Evolutionary conservation across 2,888 invertebrate genomes (phyloP).

Genomic region (Cephus spinipes): DNA sequence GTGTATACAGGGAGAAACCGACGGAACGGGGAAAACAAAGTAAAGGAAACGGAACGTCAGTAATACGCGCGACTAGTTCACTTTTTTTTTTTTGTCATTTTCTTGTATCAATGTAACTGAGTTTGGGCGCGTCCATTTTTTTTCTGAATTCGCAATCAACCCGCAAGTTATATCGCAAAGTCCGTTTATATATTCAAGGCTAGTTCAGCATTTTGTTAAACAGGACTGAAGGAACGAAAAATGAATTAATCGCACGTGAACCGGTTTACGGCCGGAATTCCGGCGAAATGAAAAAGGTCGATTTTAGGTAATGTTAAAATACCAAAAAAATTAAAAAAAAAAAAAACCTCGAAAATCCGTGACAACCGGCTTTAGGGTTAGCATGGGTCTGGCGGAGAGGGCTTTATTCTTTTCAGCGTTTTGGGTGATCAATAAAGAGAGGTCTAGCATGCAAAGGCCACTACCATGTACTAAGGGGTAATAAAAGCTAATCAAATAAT

Average conservation of each 20-base stretch:
- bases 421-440: not conserved
- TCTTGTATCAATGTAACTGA: not conserved
- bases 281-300: not conserved
- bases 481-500: constrained; percentile 27
- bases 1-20: not conserved
- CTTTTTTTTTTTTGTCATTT: constrained; percentile 11
- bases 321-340: not conserved
- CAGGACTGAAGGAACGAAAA: not conserved
- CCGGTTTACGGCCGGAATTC: not conserved
- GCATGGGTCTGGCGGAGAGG: not conserved
- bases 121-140: not conserved
- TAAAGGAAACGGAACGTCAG: not conserved
- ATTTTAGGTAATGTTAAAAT: not conserved
- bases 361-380: not conserved
- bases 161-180: no score
- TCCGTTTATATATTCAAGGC: no score
- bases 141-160: not conserved
- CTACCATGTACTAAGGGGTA: constrained; percentile 54
- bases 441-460: constrained; percentile 60
- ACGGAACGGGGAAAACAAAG: not conserved
- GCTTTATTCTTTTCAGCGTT: not conserved
- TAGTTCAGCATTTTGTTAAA: no score
- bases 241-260: constrained; percentile 6
- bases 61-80: constrained; percentile 12
- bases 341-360: not conserved